Conservation (phyloP, 2,888 invertebrate genomes). For the Criorhina ranunculi region DNA sequence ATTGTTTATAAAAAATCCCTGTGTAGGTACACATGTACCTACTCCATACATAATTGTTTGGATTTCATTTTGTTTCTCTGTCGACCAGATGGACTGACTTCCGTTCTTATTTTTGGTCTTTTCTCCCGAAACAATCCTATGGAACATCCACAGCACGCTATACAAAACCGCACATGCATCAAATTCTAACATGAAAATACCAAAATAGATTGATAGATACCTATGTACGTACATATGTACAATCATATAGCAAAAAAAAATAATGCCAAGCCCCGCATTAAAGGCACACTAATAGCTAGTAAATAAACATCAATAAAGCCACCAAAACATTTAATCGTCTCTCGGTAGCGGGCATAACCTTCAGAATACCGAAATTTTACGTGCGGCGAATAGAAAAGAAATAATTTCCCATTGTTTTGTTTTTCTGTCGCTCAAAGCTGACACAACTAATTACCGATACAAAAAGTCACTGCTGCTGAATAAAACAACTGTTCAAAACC, state of each 20-base stretch:
- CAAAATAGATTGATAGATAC: slow-evolving; percentile 41
- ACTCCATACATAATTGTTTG: slow-evolving; percentile 1
- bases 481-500: slow-evolving; percentile 36
- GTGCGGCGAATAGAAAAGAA: slow-evolving; percentile 63
- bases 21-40: too few relatives aligned
- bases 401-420: slow-evolving; percentile 59
- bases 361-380: slow-evolving; percentile 66
- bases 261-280: slow-evolving; percentile 54
- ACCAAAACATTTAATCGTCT: slow-evolving; percentile 53
- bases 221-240: slow-evolving; percentile 32
- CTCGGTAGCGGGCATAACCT: slow-evolving; percentile 49
- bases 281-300: slow-evolving; percentile 62
- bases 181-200: slow-evolving; percentile 25
- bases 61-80: background rate
- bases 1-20: slow-evolving; percentile 21
- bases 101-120: slow-evolving; percentile 25
- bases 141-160: slow-evolving; percentile 7
- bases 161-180: slow-evolving; percentile 23
- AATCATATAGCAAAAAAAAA: slow-evolving; percentile 35
- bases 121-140: background rate
- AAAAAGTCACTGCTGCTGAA: slow-evolving; percentile 18
- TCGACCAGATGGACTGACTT: slow-evolving; percentile 39
- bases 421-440: slow-evolving; percentile 45
- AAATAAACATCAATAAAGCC: slow-evolving; percentile 71
- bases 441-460: slow-evolving; percentile 59